phyloP scores from a whole-genome alignment of 1,140 invertebrate species.

The Nasonia longicornis region DNA sequence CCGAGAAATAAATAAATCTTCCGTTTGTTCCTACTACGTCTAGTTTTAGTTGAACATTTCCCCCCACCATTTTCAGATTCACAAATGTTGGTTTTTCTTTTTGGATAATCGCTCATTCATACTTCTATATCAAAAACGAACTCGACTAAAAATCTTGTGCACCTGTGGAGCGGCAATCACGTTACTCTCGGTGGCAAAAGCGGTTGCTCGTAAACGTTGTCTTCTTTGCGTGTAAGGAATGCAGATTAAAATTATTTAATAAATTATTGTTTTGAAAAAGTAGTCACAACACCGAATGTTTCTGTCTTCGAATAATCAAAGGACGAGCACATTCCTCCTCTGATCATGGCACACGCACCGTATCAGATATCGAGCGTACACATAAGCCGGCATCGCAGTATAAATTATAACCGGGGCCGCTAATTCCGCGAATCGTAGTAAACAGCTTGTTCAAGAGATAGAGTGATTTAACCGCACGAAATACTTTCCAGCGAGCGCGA shows the following conservation, averaged over 20 bases:
- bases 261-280: conserved; percentile 22
- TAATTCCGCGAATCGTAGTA: neutral
- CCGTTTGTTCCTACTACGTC: no score
- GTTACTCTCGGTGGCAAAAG: neutral
- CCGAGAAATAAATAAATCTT: no score
- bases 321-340: no score
- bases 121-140: neutral
- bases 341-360: no score
- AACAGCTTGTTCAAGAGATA: neutral
- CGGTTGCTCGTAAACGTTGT: conserved; percentile 1
- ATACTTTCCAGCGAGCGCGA: neutral
- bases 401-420: no score
- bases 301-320: neutral
- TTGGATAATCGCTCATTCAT: no score
- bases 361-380: no score
- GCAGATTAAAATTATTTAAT: conserved; percentile 23
- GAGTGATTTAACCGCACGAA: neutral
- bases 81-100: no score
- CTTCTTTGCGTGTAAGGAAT: neutral
- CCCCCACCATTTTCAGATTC: no score
- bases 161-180: conserved; percentile 16
- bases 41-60: no score
- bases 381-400: no score
- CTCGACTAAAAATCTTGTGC: neutral
- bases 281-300: neutral